These are phyloP conservation scores for Ataeniobius toweri DNA, from an alignment of 2,797 vertebrate genomes.

Conservation along the genomic window DNA sequence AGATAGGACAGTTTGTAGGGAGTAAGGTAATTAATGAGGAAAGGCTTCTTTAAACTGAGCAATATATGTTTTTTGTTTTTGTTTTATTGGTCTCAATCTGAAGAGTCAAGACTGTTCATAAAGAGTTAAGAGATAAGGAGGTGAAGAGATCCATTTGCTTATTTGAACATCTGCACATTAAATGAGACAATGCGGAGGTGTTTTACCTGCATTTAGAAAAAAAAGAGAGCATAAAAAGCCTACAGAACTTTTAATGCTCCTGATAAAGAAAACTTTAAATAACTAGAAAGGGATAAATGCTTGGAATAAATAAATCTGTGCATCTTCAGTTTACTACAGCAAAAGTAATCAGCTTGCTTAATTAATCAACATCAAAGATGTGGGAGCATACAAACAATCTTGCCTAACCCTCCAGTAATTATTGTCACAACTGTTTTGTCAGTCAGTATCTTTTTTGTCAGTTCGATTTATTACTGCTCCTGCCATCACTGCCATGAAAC, in stretches of 20 bases:
- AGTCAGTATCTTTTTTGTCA: constrained; percentile 1
- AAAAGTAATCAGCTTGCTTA: not conserved
- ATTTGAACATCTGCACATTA: too few species aligned
- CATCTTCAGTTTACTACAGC: not conserved
- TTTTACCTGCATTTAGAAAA: too few species aligned
- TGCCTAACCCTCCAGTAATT: not conserved
- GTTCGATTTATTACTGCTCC: not conserved
- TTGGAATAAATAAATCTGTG: not conserved
- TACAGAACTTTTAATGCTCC: not conserved
- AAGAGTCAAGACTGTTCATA: too few species aligned
- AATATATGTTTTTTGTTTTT: too few species aligned
- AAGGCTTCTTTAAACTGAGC: too few species aligned
- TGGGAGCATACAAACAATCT: not conserved
- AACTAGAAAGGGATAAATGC: not conserved
- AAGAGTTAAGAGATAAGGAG: too few species aligned
- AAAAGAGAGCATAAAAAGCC: too few species aligned
- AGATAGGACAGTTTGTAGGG: too few species aligned
- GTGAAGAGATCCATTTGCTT: too few species aligned
- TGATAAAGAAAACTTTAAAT: not conserved
- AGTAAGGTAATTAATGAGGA: too few species aligned
- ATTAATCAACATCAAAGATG: not conserved
- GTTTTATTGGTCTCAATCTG: too few species aligned
- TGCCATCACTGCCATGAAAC: not conserved
- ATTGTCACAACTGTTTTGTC: constrained; percentile 2
- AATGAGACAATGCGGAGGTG: too few species aligned